Conservation (phyloP, 1,140 invertebrate species). For the Papilio polyxenes region DNA sequence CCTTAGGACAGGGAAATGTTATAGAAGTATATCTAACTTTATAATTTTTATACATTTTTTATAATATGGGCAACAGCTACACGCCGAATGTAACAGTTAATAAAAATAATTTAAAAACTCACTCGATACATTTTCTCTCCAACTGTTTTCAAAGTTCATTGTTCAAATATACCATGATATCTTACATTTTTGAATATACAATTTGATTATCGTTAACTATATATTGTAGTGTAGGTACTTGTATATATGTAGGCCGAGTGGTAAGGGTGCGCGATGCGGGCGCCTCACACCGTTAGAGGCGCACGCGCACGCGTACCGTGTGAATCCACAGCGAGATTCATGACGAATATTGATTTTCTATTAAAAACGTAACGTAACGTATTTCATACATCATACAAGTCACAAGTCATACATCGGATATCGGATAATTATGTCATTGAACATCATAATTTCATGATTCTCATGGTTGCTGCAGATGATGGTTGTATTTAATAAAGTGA, state of each 20-base stretch:
- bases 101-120: background rate
- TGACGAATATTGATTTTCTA: background rate
- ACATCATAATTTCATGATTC: no score
- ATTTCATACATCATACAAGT: background rate
- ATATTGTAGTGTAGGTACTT: background rate
- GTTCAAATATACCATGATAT: background rate
- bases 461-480: no score
- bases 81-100: background rate
- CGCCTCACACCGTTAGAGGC: conserved; percentile 13
- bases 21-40: no score
- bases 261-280: conserved; percentile 19
- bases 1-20: no score
- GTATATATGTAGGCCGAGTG: conserved; percentile 5
- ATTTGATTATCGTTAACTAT: conserved; percentile 1
- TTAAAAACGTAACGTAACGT: background rate
- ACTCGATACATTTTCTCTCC: background rate
- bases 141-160: background rate
- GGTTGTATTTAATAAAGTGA: no score
- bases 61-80: no score
- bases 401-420: background rate
- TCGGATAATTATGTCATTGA: background rate
- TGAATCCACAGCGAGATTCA: background rate
- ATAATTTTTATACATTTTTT: no score
- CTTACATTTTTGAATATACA: background rate
- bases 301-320: conserved; percentile 12